Percentiles rank a stretch among this genome's conserved stretches.
phyloP scores from a whole-genome alignment of 2,113 vertebrate genomes.

The Pogona vitticeps region DNA sequence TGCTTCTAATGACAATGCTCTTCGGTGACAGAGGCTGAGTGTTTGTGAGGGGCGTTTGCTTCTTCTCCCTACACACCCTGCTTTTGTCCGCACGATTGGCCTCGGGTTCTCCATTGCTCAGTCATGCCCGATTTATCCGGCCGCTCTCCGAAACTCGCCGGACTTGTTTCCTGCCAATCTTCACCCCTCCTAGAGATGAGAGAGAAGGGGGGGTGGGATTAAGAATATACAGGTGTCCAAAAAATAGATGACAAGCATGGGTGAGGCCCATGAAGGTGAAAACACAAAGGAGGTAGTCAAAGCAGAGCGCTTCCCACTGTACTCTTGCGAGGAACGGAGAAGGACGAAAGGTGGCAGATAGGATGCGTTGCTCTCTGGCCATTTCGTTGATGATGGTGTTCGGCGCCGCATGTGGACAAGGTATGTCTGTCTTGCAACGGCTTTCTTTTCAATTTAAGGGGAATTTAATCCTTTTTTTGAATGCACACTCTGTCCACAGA shows the following conservation, averaged over 20 bases:
- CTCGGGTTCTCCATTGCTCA: not conserved
- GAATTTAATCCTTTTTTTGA: too few species aligned
- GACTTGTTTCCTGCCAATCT: slow-evolving; percentile 57
- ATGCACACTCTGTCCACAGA: too few species aligned
- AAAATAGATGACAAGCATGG: slow-evolving; percentile 12
- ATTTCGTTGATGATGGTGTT: not conserved
- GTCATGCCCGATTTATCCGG: not conserved
- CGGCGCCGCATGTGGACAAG: not conserved
- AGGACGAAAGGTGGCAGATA: not conserved
- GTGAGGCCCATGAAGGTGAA: not conserved
- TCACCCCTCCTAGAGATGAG: too few species aligned
- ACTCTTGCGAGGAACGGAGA: not conserved
- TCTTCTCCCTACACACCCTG: fast-evolving
- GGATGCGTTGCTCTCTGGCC: not conserved
- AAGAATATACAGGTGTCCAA: slow-evolving; percentile 38
- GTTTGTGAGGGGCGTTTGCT: too few species aligned
- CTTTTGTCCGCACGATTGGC: not conserved
- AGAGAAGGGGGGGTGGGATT: slow-evolving; percentile 10
- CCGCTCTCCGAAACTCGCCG: slow-evolving; percentile 42
- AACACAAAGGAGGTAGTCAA: not conserved
- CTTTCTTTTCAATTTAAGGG: too few species aligned
- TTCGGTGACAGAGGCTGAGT: too few species aligned
- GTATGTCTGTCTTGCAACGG: too few species aligned
- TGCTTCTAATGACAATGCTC: too few species aligned
- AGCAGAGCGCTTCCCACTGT: not conserved